These are phyloP conservation scores for Artemia franciscana DNA, from an alignment of 1,140 invertebrate genomes.

Conservation along the genomic window DNA sequence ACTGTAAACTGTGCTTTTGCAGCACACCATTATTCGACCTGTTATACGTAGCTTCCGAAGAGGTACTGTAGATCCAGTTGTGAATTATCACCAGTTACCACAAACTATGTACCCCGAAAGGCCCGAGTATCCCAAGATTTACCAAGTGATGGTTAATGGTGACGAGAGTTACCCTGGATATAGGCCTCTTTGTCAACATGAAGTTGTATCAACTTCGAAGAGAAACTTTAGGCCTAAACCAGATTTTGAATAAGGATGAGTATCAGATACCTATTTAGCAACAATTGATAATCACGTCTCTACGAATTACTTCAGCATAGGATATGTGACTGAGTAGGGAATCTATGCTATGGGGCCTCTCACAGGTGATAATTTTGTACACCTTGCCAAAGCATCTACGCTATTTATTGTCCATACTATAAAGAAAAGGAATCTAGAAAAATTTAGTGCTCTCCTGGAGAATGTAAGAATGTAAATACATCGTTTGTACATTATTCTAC, in stretches of 20 bases:
- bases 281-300: constrained; percentile 49
- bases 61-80: constrained; percentile 26
- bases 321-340: constrained; percentile 37
- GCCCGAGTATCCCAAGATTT: constrained; percentile 62
- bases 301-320: constrained; percentile 45
- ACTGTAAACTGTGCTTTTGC: constrained; percentile 69
- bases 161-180: constrained; percentile 35
- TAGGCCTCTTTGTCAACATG: constrained; percentile 38
- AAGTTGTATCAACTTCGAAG: constrained; percentile 39
- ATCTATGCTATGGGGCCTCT: constrained; percentile 65
- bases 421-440: too few relatives aligned
- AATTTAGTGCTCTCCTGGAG: too few relatives aligned
- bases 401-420: constrained; percentile 27
- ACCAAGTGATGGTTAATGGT: constrained; percentile 54
- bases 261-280: constrained; percentile 37
- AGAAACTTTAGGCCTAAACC: constrained; percentile 36
- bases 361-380: constrained; percentile 68
- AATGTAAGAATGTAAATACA: too few relatives aligned
- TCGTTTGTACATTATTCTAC: too few relatives aligned
- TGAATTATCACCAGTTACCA: constrained; percentile 38
- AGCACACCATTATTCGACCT: constrained; percentile 30
- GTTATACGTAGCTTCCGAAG: constrained; percentile 50
- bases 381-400: constrained; percentile 53
- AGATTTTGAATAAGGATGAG: constrained; percentile 31
- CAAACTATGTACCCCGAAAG: constrained; percentile 57